Evolutionary conservation across 2,888 invertebrate species (phyloP).

Genomic region (Anodontia alba): DNA sequence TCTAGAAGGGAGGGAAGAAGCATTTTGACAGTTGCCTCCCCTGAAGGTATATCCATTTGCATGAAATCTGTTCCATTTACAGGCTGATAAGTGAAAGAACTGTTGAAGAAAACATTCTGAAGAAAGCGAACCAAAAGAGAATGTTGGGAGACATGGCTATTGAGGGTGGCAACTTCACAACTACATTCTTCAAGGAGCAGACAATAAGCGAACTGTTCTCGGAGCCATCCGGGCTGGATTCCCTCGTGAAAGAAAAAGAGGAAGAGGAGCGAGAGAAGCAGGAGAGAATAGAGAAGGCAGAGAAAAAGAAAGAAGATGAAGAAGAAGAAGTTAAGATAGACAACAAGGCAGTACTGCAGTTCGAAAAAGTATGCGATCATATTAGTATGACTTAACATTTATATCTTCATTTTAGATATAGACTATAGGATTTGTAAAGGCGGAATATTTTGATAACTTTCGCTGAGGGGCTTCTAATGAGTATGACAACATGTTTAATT

Average conservation of each 20-base stretch:
- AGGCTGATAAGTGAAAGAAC: conserved; percentile 98
- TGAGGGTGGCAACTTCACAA: conserved; percentile 99
- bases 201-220: conserved; percentile 97
- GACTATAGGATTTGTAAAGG: too few species aligned
- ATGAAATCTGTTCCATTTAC: too few species aligned
- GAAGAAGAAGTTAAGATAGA: conserved; percentile 50
- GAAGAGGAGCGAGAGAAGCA: conserved; percentile 70
- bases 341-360: conserved; percentile 76
- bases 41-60: too few species aligned
- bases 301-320: conserved; percentile 37
- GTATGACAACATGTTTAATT: too few species aligned
- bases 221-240: conserved; percentile 86
- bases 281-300: conserved; percentile 25
- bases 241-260: conserved; percentile 88
- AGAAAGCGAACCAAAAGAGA: conserved; percentile 99
- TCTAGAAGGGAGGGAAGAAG: too few species aligned
- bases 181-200: conserved; percentile 97
- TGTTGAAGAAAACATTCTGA: conserved; percentile 99
- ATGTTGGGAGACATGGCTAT: conserved; percentile 98
- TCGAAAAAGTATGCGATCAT: conserved; percentile 82
- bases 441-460: too few species aligned
- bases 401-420: too few species aligned
- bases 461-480: too few species aligned
- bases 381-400: too few species aligned
- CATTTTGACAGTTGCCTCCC: too few species aligned